These are phyloP conservation scores for Geopemphigus sp. DNA, from an alignment of 1,140 invertebrate species.

Conservation along the genomic window DNA sequence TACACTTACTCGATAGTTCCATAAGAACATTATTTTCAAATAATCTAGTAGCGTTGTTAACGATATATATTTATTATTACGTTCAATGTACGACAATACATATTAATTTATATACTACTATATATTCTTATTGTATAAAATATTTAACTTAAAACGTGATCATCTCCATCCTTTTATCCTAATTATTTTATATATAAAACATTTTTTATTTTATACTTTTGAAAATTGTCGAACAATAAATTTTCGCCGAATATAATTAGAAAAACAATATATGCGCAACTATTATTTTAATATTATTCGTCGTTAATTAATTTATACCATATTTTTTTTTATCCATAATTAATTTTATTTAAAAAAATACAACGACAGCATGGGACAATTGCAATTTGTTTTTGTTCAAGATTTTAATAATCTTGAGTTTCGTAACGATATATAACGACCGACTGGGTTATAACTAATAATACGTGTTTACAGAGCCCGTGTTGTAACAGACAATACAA, in stretches of 20 bases:
- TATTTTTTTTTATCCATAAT: constrained; percentile 1
- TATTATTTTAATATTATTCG: constrained; percentile 30
- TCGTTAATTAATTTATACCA: constrained; percentile 21
- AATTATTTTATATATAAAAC: constrained; percentile 29
- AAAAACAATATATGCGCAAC: neutral
- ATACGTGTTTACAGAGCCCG: neutral
- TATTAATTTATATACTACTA: constrained; percentile 34
- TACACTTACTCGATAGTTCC: neutral
- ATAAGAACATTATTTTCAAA: constrained; percentile 1
- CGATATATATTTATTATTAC: constrained; percentile 14
- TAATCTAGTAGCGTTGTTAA: constrained; percentile 10
- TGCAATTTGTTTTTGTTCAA: neutral
- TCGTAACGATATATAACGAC: neutral
- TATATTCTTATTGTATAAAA: constrained; percentile 24
- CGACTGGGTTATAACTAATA: neutral
- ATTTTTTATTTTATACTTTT: constrained; percentile 18
- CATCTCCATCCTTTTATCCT: constrained; percentile 12
- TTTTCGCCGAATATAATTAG: neutral
- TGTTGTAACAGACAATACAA: neutral
- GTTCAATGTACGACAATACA: constrained; percentile 6
- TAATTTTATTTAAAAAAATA: constrained; percentile 10
- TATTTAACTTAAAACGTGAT: constrained; percentile 32
- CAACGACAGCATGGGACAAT: neutral
- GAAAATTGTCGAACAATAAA: neutral
- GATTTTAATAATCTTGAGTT: neutral